These are phyloP conservation scores for Dreissena polymorpha DNA, from an alignment of 1,140 invertebrate species.

Conservation along the genomic window DNA sequence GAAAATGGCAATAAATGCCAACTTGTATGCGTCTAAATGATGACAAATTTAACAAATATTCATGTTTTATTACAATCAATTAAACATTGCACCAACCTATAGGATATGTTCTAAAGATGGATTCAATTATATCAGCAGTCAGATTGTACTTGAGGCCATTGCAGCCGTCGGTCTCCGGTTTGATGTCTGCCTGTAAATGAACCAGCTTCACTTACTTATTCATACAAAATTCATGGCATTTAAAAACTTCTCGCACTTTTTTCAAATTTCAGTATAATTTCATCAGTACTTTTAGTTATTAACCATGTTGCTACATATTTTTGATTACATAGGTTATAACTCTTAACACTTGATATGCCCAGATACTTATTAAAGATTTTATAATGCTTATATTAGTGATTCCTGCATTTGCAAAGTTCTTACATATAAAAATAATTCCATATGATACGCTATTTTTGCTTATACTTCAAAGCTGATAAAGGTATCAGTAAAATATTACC, in stretches of 20 bases:
- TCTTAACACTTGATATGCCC: not conserved
- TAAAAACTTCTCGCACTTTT: not conserved
- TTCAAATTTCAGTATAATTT: not conserved
- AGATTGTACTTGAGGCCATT: constrained; percentile 98
- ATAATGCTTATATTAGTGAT: too few species aligned
- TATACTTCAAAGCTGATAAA: too few species aligned
- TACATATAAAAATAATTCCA: too few species aligned
- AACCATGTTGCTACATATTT: not conserved
- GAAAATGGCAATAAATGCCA: too few species aligned
- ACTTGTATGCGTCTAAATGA: too few species aligned
- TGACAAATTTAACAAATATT: too few species aligned
- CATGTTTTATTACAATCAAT: too few species aligned
- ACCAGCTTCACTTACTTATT: not conserved
- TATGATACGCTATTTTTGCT: too few species aligned
- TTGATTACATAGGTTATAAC: not conserved
- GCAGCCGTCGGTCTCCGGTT: constrained; percentile 97
- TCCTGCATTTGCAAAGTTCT: too few species aligned
- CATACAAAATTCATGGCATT: not conserved
- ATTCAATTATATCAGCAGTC: constrained; percentile 97
- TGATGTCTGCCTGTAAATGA: constrained; percentile 89
- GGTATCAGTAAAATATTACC: constrained; percentile 36
- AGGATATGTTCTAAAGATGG: constrained; percentile 99
- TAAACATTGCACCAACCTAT: constrained; percentile 81
- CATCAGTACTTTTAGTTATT: constrained; percentile 4
- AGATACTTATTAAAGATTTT: constrained; percentile 4